Evolutionary conservation across 2,888 invertebrate species (phyloP).

Genomic region (Erebia aethiops): DNA sequence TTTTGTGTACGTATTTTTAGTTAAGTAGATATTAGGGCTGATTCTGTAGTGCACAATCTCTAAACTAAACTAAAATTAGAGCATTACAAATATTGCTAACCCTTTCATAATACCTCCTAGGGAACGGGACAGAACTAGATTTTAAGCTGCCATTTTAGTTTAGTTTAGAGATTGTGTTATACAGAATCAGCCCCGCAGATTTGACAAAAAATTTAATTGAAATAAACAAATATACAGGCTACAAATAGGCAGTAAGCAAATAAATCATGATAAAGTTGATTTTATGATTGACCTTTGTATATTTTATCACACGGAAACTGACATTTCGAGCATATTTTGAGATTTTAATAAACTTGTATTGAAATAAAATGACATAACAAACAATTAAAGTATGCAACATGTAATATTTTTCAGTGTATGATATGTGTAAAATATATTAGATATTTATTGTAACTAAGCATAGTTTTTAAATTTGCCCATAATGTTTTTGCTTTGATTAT

Average conservation of each 20-base stretch:
- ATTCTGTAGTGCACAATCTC: too few relatives aligned
- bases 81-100: too few relatives aligned
- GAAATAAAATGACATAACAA: not conserved
- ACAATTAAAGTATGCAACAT: not conserved
- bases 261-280: constrained; percentile 1
- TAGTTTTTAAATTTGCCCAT: not conserved
- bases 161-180: too few relatives aligned
- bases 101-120: too few relatives aligned
- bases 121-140: too few relatives aligned
- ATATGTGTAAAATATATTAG: constrained; percentile 21
- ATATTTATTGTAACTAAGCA: constrained; percentile 8
- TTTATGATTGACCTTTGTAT: not conserved
- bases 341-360: constrained; percentile 10
- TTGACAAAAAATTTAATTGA: constrained; percentile 10
- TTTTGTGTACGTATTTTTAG: constrained; percentile 7
- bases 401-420: constrained; percentile 9
- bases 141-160: too few relatives aligned
- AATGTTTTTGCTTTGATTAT: not conserved
- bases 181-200: too few relatives aligned
- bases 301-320: constrained; percentile 8
- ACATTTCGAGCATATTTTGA: too few relatives aligned
- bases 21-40: too few relatives aligned
- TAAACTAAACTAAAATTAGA: too few relatives aligned
- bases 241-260: not conserved
- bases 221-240: not conserved